Base-by-base conservation (phyloP, 2,888 invertebrate genomes). In the Dusona sp. region DNA sequence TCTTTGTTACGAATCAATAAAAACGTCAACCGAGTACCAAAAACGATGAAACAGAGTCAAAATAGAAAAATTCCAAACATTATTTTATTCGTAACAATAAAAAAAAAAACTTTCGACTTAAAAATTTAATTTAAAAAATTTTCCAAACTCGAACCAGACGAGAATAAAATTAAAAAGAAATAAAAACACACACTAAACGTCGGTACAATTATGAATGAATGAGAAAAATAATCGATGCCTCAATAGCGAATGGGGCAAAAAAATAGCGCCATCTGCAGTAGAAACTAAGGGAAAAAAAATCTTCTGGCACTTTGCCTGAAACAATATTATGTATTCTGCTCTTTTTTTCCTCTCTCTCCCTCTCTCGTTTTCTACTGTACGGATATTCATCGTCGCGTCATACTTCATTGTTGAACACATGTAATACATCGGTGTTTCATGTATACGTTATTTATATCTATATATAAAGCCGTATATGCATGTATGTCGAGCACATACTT, bases 281-380 rank as follows among this genome's bases (percentile, higher is more conserved):
- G 48, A 72, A 82, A 82, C 64, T 16, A 8, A 45, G 61, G 67
- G 61, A 77, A 74, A 83, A 78, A 79, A 75, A 75, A 54, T n/a
- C 13, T 79, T 78, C 78, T 80, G 83, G 85, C 83, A 80, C 22
- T 36, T 70, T 57, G 87, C 85, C 85, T 79, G 80, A 42, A 85
- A 87, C 79, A 83, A 87, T 87, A 74, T 87, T 79, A 68, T 78
- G 73, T 70, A 54, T 72, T 72, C 64, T 48, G n/a, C n/a, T 38
- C 42, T 42, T 36, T 84, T 70, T 75, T 11, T 29, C 65, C 64
- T 65, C 36, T 51, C n/a, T 61, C 38, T 38, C 0, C 9, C 38
- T 38, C 38, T 8, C 9, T 1, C 38, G 79, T 72, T 22, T 33
- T 75, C 73, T 38, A 48, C n/a, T 25, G 42, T 61, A 45, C 51